Evolutionary conservation across 2,888 invertebrate genomes (phyloP).

Genomic region (Aspidiotus rigidus): DNA sequence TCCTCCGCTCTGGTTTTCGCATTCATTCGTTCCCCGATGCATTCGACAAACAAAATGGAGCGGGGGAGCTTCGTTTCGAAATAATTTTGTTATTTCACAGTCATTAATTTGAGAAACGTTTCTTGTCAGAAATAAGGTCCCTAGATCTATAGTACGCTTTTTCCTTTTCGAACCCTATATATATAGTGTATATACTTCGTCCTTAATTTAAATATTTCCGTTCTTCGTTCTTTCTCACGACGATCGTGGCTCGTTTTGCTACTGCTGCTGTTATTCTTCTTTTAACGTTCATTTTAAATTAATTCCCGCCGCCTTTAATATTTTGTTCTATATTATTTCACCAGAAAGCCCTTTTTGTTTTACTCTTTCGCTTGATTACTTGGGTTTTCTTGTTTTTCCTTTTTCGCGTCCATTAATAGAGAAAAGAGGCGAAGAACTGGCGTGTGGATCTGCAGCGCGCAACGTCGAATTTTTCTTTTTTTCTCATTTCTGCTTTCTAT

Average conservation of each 20-base stretch:
- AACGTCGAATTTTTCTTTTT: too few relatives aligned
- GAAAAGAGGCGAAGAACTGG: too few relatives aligned
- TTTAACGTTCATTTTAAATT: slow-evolving; percentile 28
- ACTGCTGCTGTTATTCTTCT: slow-evolving; percentile 21
- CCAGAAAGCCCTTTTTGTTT: slow-evolving; percentile 31
- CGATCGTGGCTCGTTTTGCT: slow-evolving; percentile 10
- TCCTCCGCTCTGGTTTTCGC: neutral
- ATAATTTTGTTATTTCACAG: slow-evolving; percentile 34
- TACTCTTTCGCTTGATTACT: slow-evolving; percentile 32
- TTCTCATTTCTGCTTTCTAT: too few relatives aligned
- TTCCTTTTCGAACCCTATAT: slow-evolving; percentile 17
- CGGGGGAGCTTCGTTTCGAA: slow-evolving; percentile 25
- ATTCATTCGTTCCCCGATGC: slow-evolving; percentile 2
- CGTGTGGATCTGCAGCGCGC: too few relatives aligned
- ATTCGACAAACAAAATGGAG: slow-evolving; percentile 8
- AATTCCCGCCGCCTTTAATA: slow-evolving; percentile 29
- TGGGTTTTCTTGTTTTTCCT: slow-evolving; percentile 19
- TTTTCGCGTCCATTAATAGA: neutral
- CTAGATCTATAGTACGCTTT: slow-evolving; percentile 30
- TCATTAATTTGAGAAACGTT: slow-evolving; percentile 34
- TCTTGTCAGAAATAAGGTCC: slow-evolving; percentile 34
- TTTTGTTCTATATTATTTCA: slow-evolving; percentile 32
- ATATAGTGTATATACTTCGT: neutral
- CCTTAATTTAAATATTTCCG: slow-evolving; percentile 27
- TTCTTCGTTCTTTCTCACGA: slow-evolving; percentile 28